Evolutionary conservation across 2,797 vertebrate species (phyloP).

Genomic region (Ammospiza maritima): DNA sequence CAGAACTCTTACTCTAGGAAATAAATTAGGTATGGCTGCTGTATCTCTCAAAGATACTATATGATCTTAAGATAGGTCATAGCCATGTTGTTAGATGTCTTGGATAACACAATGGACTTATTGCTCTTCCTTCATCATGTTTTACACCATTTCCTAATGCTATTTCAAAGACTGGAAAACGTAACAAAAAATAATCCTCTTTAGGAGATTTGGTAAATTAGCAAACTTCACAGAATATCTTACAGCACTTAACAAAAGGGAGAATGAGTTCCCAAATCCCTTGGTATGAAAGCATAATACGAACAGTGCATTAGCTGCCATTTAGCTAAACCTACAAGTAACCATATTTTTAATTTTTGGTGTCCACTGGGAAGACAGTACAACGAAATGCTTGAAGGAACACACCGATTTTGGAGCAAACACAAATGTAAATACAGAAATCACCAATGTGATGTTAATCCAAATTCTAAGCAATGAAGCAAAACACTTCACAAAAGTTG

Average conservation of each 20-base stretch:
- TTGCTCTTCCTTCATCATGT: background rate
- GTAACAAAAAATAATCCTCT: background rate
- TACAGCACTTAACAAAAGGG: slow-evolving; percentile 32
- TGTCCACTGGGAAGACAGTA: background rate
- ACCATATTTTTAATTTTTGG: background rate
- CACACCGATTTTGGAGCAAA: background rate
- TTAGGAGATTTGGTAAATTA: slow-evolving; percentile 23
- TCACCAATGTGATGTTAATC: background rate
- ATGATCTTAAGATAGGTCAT: background rate
- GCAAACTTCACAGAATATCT: background rate
- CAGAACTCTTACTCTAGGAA: background rate
- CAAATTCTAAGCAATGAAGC: slow-evolving; percentile 38
- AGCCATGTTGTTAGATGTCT: background rate
- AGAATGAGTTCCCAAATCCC: background rate
- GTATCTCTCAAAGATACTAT: background rate
- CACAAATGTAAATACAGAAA: slow-evolving; percentile 38
- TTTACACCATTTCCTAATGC: background rate
- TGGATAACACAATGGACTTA: background rate
- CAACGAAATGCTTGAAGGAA: background rate
- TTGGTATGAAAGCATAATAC: slow-evolving; percentile 27
- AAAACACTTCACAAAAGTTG: slow-evolving; percentile 43
- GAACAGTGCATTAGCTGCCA: slow-evolving; percentile 30
- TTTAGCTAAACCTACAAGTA: background rate
- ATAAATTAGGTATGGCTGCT: background rate
- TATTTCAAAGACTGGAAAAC: background rate